phyloP scores from a whole-genome alignment of 2,797 vertebrate species.

The Urocyon cinereoargenteus region DNA sequence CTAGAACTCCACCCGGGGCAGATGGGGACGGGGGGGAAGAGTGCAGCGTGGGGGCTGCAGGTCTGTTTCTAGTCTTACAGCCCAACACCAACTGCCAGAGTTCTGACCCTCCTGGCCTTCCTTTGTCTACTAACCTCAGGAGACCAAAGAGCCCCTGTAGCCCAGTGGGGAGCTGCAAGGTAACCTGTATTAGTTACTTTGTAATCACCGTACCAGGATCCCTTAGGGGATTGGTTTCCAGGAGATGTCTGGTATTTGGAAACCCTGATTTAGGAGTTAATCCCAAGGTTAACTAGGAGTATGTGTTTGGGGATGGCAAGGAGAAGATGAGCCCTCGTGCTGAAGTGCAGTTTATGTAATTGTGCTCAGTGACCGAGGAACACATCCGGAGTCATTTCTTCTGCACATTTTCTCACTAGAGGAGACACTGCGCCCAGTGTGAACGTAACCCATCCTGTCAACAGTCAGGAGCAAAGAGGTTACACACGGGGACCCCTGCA shows the following conservation, averaged over 20 bases:
- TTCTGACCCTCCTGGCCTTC: background rate
- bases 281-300: background rate
- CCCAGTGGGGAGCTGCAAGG: background rate
- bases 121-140: background rate
- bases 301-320: background rate
- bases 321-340: background rate
- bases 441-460: background rate
- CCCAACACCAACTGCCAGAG: background rate
- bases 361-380: background rate
- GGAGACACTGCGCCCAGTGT: background rate
- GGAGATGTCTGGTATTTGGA: background rate
- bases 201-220: constrained; percentile 44
- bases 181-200: constrained; percentile 3
- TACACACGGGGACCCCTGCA: background rate
- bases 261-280: background rate
- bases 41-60: background rate
- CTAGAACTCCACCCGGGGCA: background rate
- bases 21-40: background rate
- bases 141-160: background rate
- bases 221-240: constrained; percentile 36
- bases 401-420: background rate
- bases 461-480: background rate
- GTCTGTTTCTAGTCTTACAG: background rate
- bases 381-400: background rate
- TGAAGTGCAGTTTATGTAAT: background rate